Conservation (phyloP, 2,113 vertebrate genomes). For the Pandion haliaetus region DNA sequence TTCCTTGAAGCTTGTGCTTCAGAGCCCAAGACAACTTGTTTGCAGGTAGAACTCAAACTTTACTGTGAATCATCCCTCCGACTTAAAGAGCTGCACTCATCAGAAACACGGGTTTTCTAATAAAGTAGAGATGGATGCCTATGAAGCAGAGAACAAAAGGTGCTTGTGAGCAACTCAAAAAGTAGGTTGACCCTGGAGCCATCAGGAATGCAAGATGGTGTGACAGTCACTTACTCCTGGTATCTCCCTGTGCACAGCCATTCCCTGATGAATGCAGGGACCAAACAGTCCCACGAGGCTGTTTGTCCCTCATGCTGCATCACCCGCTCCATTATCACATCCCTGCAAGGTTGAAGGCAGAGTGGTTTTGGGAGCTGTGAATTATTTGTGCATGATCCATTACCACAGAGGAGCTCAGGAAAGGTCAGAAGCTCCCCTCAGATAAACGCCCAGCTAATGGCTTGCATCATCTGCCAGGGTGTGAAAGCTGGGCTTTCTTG, state of each 20-base stretch:
- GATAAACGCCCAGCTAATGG: background rate
- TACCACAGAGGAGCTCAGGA: background rate
- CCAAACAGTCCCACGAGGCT: accelerated
- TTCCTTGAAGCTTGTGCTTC: background rate
- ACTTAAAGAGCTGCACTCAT: background rate
- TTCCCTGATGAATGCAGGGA: accelerated
- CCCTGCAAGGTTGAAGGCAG: background rate
- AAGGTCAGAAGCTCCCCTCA: background rate
- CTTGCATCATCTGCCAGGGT: accelerated
- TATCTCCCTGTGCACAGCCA: background rate
- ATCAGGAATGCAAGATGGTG: background rate
- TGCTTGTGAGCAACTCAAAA: background rate
- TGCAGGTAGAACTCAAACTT: background rate
- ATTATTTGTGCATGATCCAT: background rate
- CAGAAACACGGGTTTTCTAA: background rate
- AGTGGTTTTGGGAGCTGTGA: background rate
- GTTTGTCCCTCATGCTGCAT: background rate
- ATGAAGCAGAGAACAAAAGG: background rate
- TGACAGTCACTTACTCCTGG: background rate
- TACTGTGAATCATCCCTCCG: background rate
- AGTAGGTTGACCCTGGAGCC: background rate
- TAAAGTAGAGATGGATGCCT: background rate
- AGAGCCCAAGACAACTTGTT: background rate
- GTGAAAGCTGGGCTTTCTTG: background rate
- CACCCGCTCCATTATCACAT: background rate